Evolutionary conservation across 2,888 invertebrate genomes (phyloP).

Genomic region (Eristalinus aeneus): DNA sequence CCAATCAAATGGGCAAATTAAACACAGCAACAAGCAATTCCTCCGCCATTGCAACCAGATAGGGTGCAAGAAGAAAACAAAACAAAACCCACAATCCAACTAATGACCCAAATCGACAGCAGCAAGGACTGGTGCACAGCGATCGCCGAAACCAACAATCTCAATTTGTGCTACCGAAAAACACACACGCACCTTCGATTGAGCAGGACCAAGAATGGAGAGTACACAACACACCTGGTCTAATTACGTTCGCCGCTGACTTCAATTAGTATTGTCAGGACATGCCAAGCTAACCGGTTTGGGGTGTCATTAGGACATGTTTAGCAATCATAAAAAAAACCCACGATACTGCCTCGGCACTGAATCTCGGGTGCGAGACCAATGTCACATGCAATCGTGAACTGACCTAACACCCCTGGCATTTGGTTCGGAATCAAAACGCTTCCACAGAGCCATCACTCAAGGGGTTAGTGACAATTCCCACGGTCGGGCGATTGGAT

Average conservation of each 20-base stretch:
- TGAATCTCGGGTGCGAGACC: conserved; percentile 26
- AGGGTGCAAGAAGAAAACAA: conserved; percentile 8
- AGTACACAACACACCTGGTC: conserved; percentile 45
- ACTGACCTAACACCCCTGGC: conserved; percentile 56
- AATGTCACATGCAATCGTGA: conserved; percentile 34
- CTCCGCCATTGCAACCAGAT: no score
- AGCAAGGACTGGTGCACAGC: conserved; percentile 34
- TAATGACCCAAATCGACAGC: conserved; percentile 61
- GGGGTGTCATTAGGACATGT: conserved; percentile 55
- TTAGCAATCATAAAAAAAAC: conserved; percentile 35
- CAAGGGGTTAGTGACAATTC: conserved; percentile 58
- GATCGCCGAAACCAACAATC: conserved; percentile 60
- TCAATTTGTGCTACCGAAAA: conserved; percentile 50
- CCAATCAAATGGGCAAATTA: conserved; percentile 18
- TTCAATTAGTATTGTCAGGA: conserved; percentile 56
- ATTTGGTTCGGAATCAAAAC: conserved; percentile 46
- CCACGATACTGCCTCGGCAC: not conserved
- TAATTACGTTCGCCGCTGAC: conserved; percentile 58
- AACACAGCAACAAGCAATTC: conserved; percentile 13
- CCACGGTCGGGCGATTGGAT: conserved; percentile 55
- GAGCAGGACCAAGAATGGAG: not conserved
- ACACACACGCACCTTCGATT: conserved; percentile 1
- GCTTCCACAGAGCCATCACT: conserved; percentile 14
- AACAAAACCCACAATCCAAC: conserved; percentile 48
- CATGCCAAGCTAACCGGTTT: conserved; percentile 44